Base-by-base conservation (phyloP, 2,888 invertebrate species). In the Limnephilus auricula region DNA sequence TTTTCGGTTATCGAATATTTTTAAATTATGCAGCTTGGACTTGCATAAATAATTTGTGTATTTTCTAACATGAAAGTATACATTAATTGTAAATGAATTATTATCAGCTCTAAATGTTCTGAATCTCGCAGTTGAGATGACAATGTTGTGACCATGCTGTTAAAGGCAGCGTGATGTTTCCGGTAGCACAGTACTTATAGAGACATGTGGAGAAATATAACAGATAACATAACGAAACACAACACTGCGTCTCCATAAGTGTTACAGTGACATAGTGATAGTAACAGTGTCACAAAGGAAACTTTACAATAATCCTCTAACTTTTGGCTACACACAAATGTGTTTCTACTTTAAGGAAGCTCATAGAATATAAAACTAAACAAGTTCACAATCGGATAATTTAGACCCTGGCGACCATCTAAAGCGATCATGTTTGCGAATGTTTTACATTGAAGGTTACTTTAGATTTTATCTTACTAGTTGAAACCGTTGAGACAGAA, bases 371-470 rank as follows among this genome's bases (percentile, higher is more conserved):
- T 92, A 93, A 92, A 89, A 92, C 91, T 92, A 91, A 92, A 91
- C 91, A 92, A 91, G 91, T 92, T 93, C 92, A 93, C 93, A 92
- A 93, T 92, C 93, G 91, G 93, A 92, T 92, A 91, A 91, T 92
- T 92, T 93, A 92, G 92, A 93, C 93, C 93, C 93, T 93, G 93
- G 91, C 91, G 92, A 92, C 93, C 93, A 93, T 93, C 93, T 93
- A 93, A 93, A 92, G 92, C 90, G 91, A 93, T 90, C 92, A 87
- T 90, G 89, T 84, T 89, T 90, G 79, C 90, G 45, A 89, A 79
- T 40, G 78, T 90, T 87, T 83, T 88, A 50, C 87, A 85, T 90
- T 88, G 45, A 78, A 91, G 83, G 82, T 91, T 88, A 80, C 82
- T 91, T 85, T 82, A 80, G 88, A 91, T 91, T 87, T 88, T 37